These are phyloP conservation scores for Coregonus suidteri DNA, from an alignment of 2,797 vertebrate genomes.

Conservation along the genomic window DNA sequence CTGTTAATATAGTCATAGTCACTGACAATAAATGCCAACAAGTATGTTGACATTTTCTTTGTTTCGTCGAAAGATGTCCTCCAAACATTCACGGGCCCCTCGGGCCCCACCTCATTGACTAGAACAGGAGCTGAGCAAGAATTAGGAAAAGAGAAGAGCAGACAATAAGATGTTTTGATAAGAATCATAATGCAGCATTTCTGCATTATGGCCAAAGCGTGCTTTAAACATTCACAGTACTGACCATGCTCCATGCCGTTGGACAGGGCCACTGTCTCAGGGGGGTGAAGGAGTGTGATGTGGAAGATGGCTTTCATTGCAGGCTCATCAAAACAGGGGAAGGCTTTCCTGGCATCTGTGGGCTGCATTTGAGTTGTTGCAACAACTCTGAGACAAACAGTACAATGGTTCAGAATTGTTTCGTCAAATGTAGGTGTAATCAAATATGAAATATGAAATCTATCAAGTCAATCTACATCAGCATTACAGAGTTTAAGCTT, in stretches of 20 bases:
- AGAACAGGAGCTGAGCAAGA: conserved; percentile 35
- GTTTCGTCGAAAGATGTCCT: conserved; percentile 76
- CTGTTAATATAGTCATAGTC: conserved; percentile 13
- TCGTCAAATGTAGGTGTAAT: not conserved
- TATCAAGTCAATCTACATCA: not conserved
- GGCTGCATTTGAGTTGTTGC: conserved; percentile 95
- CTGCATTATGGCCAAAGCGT: not conserved
- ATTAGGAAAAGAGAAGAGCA: conserved; percentile 4
- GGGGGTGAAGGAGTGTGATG: conserved; percentile 78
- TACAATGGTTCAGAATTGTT: conserved; percentile 2
- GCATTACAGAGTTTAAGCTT: not conserved
- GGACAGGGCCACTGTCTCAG: conserved; percentile 70
- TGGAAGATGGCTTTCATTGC: conserved; percentile 88
- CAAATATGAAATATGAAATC: too few species aligned
- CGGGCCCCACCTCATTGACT: fast-evolving
- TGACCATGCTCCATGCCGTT: conserved; percentile 80
- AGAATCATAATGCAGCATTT: not conserved
- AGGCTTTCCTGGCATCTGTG: conserved; percentile 86
- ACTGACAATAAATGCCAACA: conserved; percentile 91
- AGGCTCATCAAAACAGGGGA: conserved; percentile 94
- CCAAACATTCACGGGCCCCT: fast-evolving
- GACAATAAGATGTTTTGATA: not conserved
- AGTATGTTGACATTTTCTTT: conserved; percentile 89
- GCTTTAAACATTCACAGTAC: conserved; percentile 9
- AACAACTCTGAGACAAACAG: conserved; percentile 74